Percentiles rank a stretch among this genome's conserved stretches.
Evolutionary conservation across 2,888 invertebrate genomes (phyloP).

Genomic region (Andrena camellia): DNA sequence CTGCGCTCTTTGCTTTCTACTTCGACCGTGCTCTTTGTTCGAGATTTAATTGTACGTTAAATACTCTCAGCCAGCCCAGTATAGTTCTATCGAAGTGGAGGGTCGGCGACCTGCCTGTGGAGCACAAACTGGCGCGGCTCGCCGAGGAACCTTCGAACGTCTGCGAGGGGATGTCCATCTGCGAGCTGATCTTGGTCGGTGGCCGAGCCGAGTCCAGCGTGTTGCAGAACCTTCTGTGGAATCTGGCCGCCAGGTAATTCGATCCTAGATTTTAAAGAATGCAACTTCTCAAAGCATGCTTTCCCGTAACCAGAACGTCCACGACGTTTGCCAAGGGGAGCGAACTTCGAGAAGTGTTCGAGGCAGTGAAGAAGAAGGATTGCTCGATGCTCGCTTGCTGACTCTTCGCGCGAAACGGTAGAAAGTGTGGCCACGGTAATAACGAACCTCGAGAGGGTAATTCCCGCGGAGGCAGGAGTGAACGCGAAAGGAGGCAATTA

Average conservation of each 20-base stretch:
- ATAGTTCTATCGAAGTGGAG: conserved; percentile 82
- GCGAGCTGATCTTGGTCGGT: conserved; percentile 77
- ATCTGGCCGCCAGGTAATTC: conserved; percentile 74
- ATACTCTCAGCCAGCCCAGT: conserved; percentile 76
- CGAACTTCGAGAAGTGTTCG: conserved; percentile 81
- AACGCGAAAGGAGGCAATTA: not conserved
- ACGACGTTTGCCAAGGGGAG: conserved; percentile 78
- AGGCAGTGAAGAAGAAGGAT: conserved; percentile 80
- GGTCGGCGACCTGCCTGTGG: conserved; percentile 78
- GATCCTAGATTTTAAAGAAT: not conserved
- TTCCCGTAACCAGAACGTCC: conserved; percentile 73
- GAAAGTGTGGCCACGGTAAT: not conserved
- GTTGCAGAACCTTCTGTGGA: conserved; percentile 75
- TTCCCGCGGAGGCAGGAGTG: not conserved
- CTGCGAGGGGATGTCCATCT: conserved; percentile 82
- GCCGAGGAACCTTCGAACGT: conserved; percentile 54
- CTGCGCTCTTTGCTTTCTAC: not conserved
- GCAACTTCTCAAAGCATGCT: too few species aligned
- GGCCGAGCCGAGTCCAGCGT: conserved; percentile 71
- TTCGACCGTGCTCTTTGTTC: not conserved
- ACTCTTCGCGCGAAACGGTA: not conserved
- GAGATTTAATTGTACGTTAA: conserved; percentile 8
- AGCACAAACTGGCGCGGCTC: conserved; percentile 75
- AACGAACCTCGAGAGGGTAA: not conserved
- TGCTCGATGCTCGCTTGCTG: conserved; percentile 79